These are phyloP conservation scores for Acridotheres tristis DNA, from an alignment of 2,797 vertebrate genomes.

Conservation along the genomic window DNA sequence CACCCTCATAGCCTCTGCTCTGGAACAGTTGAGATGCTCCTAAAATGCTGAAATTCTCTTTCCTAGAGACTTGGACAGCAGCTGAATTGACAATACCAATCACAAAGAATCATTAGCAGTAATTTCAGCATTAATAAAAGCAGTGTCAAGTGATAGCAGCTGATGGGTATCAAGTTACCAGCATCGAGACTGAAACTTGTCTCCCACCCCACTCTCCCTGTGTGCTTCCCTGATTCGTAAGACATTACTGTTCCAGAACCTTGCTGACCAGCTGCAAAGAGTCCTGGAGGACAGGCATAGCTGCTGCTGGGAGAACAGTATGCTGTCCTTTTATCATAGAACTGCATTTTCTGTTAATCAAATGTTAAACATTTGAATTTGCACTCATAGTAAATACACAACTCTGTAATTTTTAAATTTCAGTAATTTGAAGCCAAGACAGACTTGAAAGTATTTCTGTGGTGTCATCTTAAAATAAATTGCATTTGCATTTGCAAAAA, in stretches of 20 bases:
- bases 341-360: not conserved
- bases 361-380: not conserved
- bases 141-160: not conserved
- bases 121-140: not conserved
- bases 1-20: not conserved
- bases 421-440: not conserved
- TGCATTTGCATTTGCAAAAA: not conserved
- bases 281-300: not conserved
- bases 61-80: not conserved
- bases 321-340: not conserved
- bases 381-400: not conserved
- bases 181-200: not conserved
- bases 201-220: not conserved
- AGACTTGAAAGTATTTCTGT: not conserved
- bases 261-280: not conserved
- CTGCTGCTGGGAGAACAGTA: not conserved
- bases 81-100: not conserved
- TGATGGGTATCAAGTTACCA: not conserved
- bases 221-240: not conserved
- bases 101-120: not conserved
- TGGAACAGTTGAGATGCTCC: not conserved
- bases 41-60: not conserved
- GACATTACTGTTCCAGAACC: not conserved
- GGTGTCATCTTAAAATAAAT: not conserved
- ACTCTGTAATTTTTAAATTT: not conserved